phyloP scores from a whole-genome alignment of 2,797 vertebrate species.

The Urosaurus nigricauda region DNA sequence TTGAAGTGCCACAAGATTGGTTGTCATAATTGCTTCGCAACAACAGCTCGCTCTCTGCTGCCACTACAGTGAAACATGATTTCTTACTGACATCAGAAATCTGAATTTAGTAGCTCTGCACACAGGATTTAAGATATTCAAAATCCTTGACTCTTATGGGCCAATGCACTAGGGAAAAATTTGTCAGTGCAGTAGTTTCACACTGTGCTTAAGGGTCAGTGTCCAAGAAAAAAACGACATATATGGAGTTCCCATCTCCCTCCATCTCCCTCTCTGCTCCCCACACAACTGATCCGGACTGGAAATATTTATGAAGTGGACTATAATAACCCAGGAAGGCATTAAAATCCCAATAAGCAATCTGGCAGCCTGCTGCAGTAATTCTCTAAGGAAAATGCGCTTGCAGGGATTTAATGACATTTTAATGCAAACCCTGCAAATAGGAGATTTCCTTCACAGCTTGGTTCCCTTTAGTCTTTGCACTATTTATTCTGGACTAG shows the following conservation, averaged over 20 bases:
- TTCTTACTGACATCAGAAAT: slow-evolving; percentile 1
- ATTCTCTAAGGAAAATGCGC: slow-evolving; percentile 46
- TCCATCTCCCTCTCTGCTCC: not conserved
- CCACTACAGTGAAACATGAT: no score
- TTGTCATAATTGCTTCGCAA: not conserved
- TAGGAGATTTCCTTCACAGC: slow-evolving; percentile 44
- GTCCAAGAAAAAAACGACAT: slow-evolving; percentile 1
- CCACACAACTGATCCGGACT: slow-evolving; percentile 12
- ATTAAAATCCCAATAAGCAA: slow-evolving; percentile 53
- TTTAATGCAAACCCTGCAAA: slow-evolving; percentile 53
- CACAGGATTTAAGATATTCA: not conserved
- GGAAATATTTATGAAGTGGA: slow-evolving; percentile 53
- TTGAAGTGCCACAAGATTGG: not conserved
- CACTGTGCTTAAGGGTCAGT: not conserved
- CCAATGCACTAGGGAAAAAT: not conserved
- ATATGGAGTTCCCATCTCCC: slow-evolving; percentile 5
- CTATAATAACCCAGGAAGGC: slow-evolving; percentile 49
- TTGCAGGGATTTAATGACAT: slow-evolving; percentile 44
- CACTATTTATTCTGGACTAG: slow-evolving; percentile 49
- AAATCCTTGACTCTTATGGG: not conserved
- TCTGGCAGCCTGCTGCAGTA: slow-evolving; percentile 27
- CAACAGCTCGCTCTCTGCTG: not conserved
- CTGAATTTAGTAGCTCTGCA: not conserved
- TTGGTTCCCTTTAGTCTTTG: slow-evolving; percentile 40
- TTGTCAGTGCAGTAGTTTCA: not conserved